These are phyloP conservation scores for Sinocyclocheilus anophthalmus DNA, from an alignment of 2,113 vertebrate genomes.

Conservation along the genomic window DNA sequence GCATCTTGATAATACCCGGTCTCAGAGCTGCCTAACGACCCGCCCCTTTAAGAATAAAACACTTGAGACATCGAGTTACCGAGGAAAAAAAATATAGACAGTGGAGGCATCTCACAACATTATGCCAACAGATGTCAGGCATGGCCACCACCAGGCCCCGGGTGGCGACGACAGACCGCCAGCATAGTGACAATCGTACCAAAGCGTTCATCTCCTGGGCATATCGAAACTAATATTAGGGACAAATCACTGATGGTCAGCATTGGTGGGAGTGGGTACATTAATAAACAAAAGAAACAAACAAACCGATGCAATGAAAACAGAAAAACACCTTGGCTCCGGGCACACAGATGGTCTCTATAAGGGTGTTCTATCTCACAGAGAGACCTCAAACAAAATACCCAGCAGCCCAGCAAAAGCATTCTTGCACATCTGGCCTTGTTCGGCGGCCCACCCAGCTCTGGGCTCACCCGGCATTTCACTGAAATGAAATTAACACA, in stretches of 20 bases:
- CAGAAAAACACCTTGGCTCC: conserved; percentile 44
- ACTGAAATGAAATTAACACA: conserved; percentile 53
- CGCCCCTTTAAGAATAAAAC: conserved; percentile 45
- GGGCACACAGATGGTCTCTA: conserved; percentile 50
- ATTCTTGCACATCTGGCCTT: conserved; percentile 53
- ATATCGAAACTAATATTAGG: conserved; percentile 26
- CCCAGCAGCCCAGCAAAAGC: conserved; percentile 52
- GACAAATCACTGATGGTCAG: conserved; percentile 46
- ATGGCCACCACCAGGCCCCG: conserved; percentile 50
- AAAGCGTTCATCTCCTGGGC: conserved; percentile 42
- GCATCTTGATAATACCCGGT: conserved; percentile 64
- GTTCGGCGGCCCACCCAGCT: conserved; percentile 40
- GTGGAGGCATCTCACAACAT: conserved; percentile 57
- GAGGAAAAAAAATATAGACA: no score
- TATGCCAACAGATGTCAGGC: conserved; percentile 66
- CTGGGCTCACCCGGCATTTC: conserved; percentile 47
- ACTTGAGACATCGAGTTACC: conserved; percentile 60
- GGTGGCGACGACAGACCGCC: conserved; percentile 44
- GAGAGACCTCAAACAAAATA: conserved; percentile 43
- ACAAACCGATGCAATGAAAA: conserved; percentile 36
- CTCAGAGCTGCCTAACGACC: conserved; percentile 58
- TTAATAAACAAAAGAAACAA: conserved; percentile 46
- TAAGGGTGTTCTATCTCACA: conserved; percentile 46
- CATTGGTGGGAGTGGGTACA: conserved; percentile 17
- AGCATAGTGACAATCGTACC: conserved; percentile 30